Evolutionary conservation across 1,140 invertebrate species (phyloP).

Genomic region (Trialeurodes vaporariorum): DNA sequence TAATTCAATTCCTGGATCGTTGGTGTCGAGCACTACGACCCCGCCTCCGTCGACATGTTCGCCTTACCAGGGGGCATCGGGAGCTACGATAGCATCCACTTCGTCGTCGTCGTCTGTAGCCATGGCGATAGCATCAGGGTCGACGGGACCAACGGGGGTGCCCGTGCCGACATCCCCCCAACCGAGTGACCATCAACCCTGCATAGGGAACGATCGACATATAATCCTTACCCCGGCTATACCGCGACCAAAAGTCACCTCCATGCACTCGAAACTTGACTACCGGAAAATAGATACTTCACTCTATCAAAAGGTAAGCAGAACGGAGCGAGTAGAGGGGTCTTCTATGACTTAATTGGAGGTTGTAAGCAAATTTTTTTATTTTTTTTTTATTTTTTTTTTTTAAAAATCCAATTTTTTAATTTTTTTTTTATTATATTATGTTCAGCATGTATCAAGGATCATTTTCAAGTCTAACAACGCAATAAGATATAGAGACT

Average conservation of each 20-base stretch:
- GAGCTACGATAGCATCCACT: not conserved
- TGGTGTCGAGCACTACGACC: not conserved
- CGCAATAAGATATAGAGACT: too few relatives aligned
- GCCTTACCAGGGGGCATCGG: not conserved
- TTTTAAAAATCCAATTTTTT: too few relatives aligned
- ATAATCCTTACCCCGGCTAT: conserved; percentile 38
- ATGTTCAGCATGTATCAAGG: too few relatives aligned
- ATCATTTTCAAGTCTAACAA: too few relatives aligned
- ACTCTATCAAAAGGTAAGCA: conserved; percentile 39
- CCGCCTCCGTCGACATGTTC: not conserved
- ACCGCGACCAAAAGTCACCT: conserved; percentile 34
- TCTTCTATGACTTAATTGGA: too few relatives aligned
- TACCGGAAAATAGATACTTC: conserved; percentile 43
- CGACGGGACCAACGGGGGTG: not conserved
- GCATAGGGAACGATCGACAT: conserved; percentile 39
- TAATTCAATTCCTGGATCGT: not conserved
- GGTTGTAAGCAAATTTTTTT: too few relatives aligned
- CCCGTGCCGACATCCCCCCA: not conserved
- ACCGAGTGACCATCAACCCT: conserved; percentile 9
- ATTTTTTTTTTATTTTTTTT: too few relatives aligned
- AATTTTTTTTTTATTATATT: too few relatives aligned
- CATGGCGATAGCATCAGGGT: conserved; percentile 26
- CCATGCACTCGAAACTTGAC: conserved; percentile 42
- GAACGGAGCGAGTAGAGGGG: too few relatives aligned
- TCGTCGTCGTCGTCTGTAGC: not conserved